Conservation (phyloP, 2,113 vertebrate species). For the Motacilla alba region DNA sequence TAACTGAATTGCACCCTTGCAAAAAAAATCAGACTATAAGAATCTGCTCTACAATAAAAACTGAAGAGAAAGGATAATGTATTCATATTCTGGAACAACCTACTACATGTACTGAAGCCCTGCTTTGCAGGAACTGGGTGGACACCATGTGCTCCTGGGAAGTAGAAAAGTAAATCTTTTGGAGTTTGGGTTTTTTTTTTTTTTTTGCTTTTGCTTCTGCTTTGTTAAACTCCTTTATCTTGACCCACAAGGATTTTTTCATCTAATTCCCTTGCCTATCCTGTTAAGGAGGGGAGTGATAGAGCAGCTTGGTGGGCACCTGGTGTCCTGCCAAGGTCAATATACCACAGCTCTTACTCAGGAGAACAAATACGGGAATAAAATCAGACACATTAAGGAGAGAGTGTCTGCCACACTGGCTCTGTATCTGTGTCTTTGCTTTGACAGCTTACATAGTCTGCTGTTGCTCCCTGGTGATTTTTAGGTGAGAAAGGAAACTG, state of each 20-base stretch:
- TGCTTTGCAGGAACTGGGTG: background rate
- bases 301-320: background rate
- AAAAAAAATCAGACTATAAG: background rate
- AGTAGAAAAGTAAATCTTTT: background rate
- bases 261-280: background rate
- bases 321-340: background rate
- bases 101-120: rapidly evolving
- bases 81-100: background rate
- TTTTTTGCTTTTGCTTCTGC: background rate
- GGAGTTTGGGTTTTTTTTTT: too few relatives aligned
- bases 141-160: background rate
- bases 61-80: background rate
- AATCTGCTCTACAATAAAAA: background rate
- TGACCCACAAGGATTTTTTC: background rate
- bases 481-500: background rate
- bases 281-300: background rate
- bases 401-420: background rate
- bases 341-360: background rate
- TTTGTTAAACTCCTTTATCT: background rate
- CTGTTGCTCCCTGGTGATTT: background rate
- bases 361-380: background rate
- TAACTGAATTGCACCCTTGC: background rate
- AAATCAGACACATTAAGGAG: background rate
- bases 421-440: background rate
- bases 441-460: background rate